Evolutionary conservation across 92 coral and sea anemone species (phyloP).

Genomic region (Bergia sp.): DNA sequence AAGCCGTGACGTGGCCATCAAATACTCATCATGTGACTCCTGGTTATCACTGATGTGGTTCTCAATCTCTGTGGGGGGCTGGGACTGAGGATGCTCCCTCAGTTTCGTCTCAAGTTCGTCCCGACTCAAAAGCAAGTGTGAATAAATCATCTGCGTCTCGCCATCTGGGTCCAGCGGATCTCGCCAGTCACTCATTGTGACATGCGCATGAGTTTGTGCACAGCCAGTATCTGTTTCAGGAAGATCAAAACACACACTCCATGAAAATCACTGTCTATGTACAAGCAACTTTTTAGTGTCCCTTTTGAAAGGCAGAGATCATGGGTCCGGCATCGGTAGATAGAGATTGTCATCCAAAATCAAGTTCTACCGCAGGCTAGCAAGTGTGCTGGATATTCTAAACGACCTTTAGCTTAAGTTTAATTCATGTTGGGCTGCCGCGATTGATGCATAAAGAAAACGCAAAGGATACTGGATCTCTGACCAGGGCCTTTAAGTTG

Average conservation of each 20-base stretch:
- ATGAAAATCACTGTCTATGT: neutral
- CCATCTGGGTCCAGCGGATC: slow-evolving; percentile 97
- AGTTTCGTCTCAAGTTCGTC: slow-evolving; percentile 75
- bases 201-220: slow-evolving; percentile 72
- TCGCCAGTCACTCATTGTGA: slow-evolving; percentile 95
- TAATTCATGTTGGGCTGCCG: too few species aligned
- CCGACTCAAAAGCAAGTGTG: slow-evolving; percentile 83
- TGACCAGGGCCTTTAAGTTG: too few species aligned
- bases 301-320: neutral
- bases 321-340: too few species aligned
- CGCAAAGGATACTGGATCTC: too few species aligned
- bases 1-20: slow-evolving; percentile 54
- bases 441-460: too few species aligned
- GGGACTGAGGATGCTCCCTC: slow-evolving; percentile 46
- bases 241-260: neutral
- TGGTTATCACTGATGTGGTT: slow-evolving; percentile 13
- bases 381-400: too few species aligned
- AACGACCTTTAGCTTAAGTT: too few species aligned
- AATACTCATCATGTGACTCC: slow-evolving; percentile 42
- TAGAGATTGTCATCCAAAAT: too few species aligned
- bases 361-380: too few species aligned
- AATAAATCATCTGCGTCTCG: slow-evolving; percentile 91
- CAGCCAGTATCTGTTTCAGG: slow-evolving; percentile 68
- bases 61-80: slow-evolving; percentile 38
- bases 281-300: neutral